phyloP scores from a whole-genome alignment of 2,797 vertebrate species.

The Rhinogobio ventralis region DNA sequence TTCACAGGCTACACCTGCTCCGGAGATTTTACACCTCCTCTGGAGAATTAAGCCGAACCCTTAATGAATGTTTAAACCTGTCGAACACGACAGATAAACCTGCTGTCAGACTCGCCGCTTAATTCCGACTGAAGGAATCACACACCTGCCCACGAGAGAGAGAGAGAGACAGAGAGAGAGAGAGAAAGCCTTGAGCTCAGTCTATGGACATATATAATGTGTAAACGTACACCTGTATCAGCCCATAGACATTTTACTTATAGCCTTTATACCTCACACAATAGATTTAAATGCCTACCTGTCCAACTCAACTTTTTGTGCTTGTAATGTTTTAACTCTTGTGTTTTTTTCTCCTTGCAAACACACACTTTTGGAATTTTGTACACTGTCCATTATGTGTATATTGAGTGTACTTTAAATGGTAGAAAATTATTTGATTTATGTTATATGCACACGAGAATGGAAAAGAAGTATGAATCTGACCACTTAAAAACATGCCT shows the following conservation, averaged over 20 bases:
- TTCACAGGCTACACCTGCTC: slow-evolving; percentile 72
- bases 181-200: background rate
- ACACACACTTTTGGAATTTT: background rate
- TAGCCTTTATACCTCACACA: background rate
- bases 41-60: slow-evolving; percentile 80
- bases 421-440: background rate
- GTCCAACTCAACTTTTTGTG: background rate
- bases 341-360: background rate
- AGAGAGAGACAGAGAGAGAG: slow-evolving; percentile 1
- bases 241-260: background rate
- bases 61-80: slow-evolving; percentile 83
- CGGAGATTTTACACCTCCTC: slow-evolving; percentile 85
- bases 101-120: slow-evolving; percentile 75
- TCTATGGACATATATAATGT: background rate
- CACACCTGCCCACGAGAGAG: slow-evolving; percentile 68
- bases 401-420: background rate
- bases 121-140: slow-evolving; percentile 75
- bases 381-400: too few relatives aligned
- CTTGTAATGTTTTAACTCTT: background rate
- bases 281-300: background rate
- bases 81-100: slow-evolving; percentile 82
- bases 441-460: background rate
- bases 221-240: background rate
- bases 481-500: too few relatives aligned
- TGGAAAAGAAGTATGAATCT: background rate